Evolutionary conservation across 1,140 invertebrate species (phyloP), one percentile per base, ranked within the genome.

Genomic region (Bicyclus anynana): DNA sequence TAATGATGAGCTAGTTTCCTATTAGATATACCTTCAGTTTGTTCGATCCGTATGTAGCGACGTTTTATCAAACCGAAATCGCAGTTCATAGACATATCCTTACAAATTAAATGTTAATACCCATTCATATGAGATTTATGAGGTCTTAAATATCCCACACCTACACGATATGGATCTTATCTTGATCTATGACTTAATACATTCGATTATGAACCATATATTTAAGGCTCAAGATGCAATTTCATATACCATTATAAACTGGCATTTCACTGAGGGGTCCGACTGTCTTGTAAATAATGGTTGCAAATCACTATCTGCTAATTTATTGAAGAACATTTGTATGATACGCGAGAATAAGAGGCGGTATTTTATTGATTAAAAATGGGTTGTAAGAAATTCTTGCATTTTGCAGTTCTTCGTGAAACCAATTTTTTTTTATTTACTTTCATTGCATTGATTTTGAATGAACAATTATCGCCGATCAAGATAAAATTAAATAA

Each of bases 91-190:
- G n/a, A n/a, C n/a, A n/a, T n/a, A n/a, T n/a, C 29, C n/a, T 33
- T 3, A 33, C 29, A 33, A 12, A n/a, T 33, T 7, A 33, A 33
- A 33, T 74, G 82, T 81, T 74, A 75, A 74, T 76, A 70, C 57
- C 59, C 63, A 51, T 46, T 42, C 37, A n/a, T n/a, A n/a, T n/a
- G 62, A 71, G 75, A 81, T 84, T 79, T 80, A 84, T 73, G 62
- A n/a, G 56, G 46, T 76, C 74, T 70, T 80, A 82, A 80, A 84
- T 82, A 67, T 62, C 69, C 64, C 69, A 67, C 72, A 68, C 78
- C 75, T 68, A 74, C 77, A 48, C 62, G 23, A 27, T 35, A 33
- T 54, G 42, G 37, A 55, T 38, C n/a, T 49, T 53, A 59, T 59
- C 51, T 59, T 33, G 53, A 65, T 72, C 66, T 65, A 62, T 63